Evolutionary conservation across 2,888 invertebrate genomes (phyloP), one percentile per base, ranked within the genome.

Genomic region (Gonocerus acuteangulatus): DNA sequence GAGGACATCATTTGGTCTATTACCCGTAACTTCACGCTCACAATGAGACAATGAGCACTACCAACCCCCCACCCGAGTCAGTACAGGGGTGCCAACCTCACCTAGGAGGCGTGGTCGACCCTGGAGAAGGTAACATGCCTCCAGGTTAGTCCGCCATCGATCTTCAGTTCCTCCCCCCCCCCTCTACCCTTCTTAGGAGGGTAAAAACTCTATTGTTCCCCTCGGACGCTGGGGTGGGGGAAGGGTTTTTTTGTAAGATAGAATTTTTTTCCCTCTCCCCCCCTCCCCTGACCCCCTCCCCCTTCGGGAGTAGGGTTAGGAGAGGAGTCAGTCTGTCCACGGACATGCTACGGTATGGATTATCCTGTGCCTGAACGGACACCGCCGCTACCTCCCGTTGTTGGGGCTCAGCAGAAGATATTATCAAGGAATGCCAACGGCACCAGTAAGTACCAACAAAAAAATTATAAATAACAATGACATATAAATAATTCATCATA

Each of bases 381-480:
- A 2, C 44, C 62, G 36, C 57, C 63, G n/a, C 39, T 60, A 2
- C 44, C 62, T 27, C 57, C 63, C 11, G 60, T 62, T 13, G 54
- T 64, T 32, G 16, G 49, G 42, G 15, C 48, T 32, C 62, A 45
- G 61, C 45, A 65, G 21, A 70, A 71, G 67, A 70, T 71, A 42
- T 60, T 71, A 42, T 68, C 69, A 36, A 66, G 70, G 51, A 71
- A 71, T 68, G 69, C 69, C 47, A 71, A 71, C 66, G 69, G 70
- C 60, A 71, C 70, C 48, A 66, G 71, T 71, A 64, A 70, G 70
- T 68, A 48, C 27, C 44, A n/a, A 15, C n/a, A n/a, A n/a, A n/a
- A n/a, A 62, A 15, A n/a, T n/a, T n/a, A n/a, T n/a, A n/a, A n/a
- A n/a, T n/a, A n/a, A n/a, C n/a, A n/a, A n/a, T n/a, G n/a, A n/a